Evolutionary conservation across 2,888 invertebrate genomes (phyloP).

Genomic region (Lycophotia porphyrea): DNA sequence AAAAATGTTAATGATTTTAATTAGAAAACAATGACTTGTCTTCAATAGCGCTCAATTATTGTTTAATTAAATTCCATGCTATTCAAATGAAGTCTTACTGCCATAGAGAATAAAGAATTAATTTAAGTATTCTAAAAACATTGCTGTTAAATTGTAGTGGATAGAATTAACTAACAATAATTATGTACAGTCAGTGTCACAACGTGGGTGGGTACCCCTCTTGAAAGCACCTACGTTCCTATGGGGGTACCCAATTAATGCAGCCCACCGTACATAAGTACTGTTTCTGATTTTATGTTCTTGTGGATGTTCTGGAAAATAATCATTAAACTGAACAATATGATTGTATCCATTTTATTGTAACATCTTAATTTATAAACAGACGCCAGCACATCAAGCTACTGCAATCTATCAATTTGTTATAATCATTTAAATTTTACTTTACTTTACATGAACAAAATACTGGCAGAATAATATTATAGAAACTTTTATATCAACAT

Average conservation of each 20-base stretch:
- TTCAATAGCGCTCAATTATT: too few relatives aligned
- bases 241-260: too few relatives aligned
- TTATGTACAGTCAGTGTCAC: too few relatives aligned
- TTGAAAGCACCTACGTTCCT: too few relatives aligned
- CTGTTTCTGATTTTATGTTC: not conserved
- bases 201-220: too few relatives aligned
- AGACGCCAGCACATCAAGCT: too few relatives aligned
- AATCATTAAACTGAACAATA: not conserved
- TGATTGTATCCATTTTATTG: not conserved
- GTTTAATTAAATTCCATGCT: not conserved
- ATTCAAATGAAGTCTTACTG: not conserved
- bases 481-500: not conserved
- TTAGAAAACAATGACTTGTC: too few relatives aligned
- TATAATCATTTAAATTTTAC: too few relatives aligned
- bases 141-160: not conserved
- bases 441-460: not conserved
- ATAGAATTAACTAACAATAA: not conserved
- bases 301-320: not conserved
- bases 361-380: not conserved
- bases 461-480: not conserved
- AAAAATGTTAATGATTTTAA: too few relatives aligned
- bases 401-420: too few relatives aligned
- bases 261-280: not conserved
- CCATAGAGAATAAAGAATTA: fast-evolving
- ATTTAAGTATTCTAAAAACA: not conserved